These are phyloP conservation scores for Catajapyx aquilonaris DNA, from an alignment of 1,140 invertebrate species.

Conservation along the genomic window DNA sequence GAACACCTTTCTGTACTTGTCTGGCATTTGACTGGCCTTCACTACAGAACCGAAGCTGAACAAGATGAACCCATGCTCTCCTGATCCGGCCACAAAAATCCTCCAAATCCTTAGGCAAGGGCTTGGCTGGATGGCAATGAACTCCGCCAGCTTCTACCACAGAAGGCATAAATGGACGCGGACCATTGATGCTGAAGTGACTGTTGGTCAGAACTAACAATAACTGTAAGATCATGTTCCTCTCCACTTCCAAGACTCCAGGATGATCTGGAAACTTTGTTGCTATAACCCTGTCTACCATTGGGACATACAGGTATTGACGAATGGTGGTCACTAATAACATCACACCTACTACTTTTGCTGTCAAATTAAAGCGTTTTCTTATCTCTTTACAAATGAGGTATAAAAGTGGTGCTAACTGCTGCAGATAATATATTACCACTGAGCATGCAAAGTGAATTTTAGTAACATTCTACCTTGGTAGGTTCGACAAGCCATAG, in stretches of 20 bases:
- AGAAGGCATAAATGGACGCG: slow-evolving; percentile 12
- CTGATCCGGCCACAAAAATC: slow-evolving; percentile 43
- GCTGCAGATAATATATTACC: too few species aligned
- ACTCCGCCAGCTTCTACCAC: slow-evolving; percentile 12
- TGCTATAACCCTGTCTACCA: neutral
- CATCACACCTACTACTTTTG: too few species aligned
- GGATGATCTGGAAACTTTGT: slow-evolving; percentile 6
- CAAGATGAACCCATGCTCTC: too few species aligned
- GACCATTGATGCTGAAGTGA: slow-evolving; percentile 10
- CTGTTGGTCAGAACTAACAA: slow-evolving; percentile 15
- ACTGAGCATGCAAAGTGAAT: too few species aligned
- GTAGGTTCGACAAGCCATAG: too few species aligned
- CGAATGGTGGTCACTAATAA: too few species aligned
- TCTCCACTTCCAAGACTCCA: slow-evolving; percentile 10
- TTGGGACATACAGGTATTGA: too few species aligned
- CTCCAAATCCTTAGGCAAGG: slow-evolving; percentile 32
- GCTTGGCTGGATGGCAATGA: slow-evolving; percentile 10
- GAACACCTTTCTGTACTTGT: slow-evolving; percentile 30
- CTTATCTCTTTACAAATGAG: too few species aligned
- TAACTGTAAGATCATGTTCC: slow-evolving; percentile 14
- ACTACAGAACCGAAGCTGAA: slow-evolving; percentile 45
- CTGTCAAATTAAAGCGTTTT: too few species aligned
- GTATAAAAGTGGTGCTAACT: too few species aligned
- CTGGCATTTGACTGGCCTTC: slow-evolving; percentile 32
- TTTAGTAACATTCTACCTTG: too few species aligned